Evolutionary conservation across 1,140 invertebrate genomes (phyloP), one percentile per base, ranked within the genome.

Genomic region (Tigriopus japonicus): DNA sequence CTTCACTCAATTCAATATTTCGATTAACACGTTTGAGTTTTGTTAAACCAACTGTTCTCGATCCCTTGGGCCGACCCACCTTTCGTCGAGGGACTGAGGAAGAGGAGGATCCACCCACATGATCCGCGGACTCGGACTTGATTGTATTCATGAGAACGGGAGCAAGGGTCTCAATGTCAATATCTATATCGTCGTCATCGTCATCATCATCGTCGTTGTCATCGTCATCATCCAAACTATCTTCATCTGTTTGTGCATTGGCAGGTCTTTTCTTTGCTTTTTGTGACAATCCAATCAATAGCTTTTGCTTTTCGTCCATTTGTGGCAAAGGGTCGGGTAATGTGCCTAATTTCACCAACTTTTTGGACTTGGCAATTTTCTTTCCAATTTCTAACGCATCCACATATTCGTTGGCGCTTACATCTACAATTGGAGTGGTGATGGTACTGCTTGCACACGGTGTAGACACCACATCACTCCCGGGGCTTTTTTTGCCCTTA

Each of bases 141-240:
- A 40, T 10, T 14, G 41, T 7, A 42, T 58, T 17, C 40, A 21
- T 55, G 40, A 28, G 55, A 19, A 41, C 53, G 2, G 53, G 42
- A 15, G 23, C 56, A 28, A 23, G 43, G 40, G 40, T 62, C 14
- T 35, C 60, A 19, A 53, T 62, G 24, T 62, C 60, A 53, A 21
- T 24, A 6, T 41, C 56, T 43, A 24, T 40, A 35, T 19, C 51
- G 24, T 59, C 60, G 2, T 53, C 61, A 24, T 63, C 62, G 15
- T 63, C 62, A 21, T 60, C 58, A 28, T 59, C 42, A 43, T 28
- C 28, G 7, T 60, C 53, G 28, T 60, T 58, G 1, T 63, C 58
- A 51, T 59, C 56, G 6, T 17, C 53, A 19, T 17, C 42, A 13
- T 45, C 52, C 12, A 10, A 28, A 40, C 42, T 53, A 19, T 59